Evolutionary conservation across 2,888 invertebrate species (phyloP), one percentile per base, ranked within the genome.

Genomic region (Drosophila subquinaria): DNA sequence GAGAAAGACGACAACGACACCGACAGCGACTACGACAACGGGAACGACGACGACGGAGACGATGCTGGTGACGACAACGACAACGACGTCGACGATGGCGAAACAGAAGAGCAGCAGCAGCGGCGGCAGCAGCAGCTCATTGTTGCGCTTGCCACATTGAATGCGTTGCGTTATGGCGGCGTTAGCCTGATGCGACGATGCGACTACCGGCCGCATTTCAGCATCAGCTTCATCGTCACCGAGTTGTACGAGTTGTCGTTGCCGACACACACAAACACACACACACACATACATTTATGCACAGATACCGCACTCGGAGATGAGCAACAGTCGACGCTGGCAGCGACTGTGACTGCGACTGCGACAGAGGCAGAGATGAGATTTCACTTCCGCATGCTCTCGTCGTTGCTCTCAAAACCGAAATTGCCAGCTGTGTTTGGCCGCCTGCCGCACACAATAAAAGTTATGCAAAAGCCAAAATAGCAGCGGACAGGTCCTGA

Each of bases 121-220:
- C 61, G 59, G 70, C 71, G 74, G 80, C 27, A 27, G 8, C 79
- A 69, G 77, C 70, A 89, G 79, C 79, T 88, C 87, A 88, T 88
- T 88, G 87, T 88, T 88, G 90, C 87, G 87, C 87, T 90, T 90
- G 84, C 87, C 90, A 89, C 90, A 88, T 90, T 88, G 87, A 88
- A 88, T 90, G 90, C 89, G 85, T 84, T 89, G 89, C 90, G 86
- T 87, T 87, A 87, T 89, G 88, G 86, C 85, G 86, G 86, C 86
- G 86, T 88, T 82, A 81, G 90, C 81, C 86, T 82, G 88, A 85
- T 85, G 84, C 84, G 84, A 81, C 90, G 88, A 85, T 85, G 84
- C 89, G 84, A 88, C 87, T 87, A 89, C 90, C 90, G 87, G 90
- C 89, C 90, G 90, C 83, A 79, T 77, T 85, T 86, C 72, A 70